These are phyloP conservation scores for Spisula solida DNA, from an alignment of 2,888 invertebrate genomes.

Conservation along the genomic window DNA sequence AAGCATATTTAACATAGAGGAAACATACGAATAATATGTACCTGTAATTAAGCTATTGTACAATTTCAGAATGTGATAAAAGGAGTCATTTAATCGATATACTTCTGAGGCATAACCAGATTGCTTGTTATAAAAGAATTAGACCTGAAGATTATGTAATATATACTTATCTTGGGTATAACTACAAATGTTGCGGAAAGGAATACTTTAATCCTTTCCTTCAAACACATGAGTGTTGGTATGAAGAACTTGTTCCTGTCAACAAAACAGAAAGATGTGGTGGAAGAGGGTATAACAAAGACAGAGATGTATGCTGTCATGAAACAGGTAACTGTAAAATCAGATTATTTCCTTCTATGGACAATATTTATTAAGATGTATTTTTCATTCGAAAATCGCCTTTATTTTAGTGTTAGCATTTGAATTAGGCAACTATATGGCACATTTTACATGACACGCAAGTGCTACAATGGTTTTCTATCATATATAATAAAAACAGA, in stretches of 20 bases:
- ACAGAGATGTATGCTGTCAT: not conserved
- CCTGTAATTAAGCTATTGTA: not conserved
- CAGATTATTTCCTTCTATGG: no score
- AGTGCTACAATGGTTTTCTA: no score
- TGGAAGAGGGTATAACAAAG: not conserved
- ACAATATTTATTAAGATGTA: not conserved
- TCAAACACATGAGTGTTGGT: not conserved
- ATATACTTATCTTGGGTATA: not conserved
- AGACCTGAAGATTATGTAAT: not conserved
- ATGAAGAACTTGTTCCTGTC: not conserved
- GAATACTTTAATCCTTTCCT: not conserved
- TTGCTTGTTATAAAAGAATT: not conserved
- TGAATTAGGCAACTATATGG: no score
- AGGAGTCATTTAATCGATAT: not conserved
- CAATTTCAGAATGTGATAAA: not conserved
- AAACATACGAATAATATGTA: no score
- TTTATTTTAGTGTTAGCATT: no score
- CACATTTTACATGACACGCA: no score
- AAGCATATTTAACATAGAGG: no score
- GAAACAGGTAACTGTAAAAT: not conserved
- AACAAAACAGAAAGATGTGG: not conserved
- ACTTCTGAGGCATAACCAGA: not conserved
- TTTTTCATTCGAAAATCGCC: no score
- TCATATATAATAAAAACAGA: no score
- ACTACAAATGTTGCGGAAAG: slow-evolving; percentile 22